Percentiles rank a stretch among this genome's conserved stretches.
phyloP scores from a whole-genome alignment of 2,888 invertebrate species.

The Brachypalpus laphriformis region DNA sequence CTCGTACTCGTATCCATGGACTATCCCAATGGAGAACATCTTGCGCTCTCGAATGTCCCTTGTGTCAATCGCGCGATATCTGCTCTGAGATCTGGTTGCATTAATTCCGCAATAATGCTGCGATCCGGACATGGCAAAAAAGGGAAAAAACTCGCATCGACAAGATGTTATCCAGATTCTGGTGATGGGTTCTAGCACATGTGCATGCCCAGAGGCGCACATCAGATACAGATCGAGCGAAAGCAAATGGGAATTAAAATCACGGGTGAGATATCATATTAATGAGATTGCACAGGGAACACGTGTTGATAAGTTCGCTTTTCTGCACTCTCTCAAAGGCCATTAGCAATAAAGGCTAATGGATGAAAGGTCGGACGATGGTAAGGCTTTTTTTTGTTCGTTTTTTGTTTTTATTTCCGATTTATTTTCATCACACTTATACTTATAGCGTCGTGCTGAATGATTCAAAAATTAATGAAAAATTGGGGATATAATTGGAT shows the following conservation, averaged over 20 bases:
- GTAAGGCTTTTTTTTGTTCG: neutral
- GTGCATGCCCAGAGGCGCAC: slow-evolving; percentile 35
- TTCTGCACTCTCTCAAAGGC: slow-evolving; percentile 35
- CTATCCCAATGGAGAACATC: slow-evolving; percentile 69
- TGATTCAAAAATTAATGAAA: neutral
- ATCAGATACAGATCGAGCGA: slow-evolving; percentile 14
- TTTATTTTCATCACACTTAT: slow-evolving; percentile 48
- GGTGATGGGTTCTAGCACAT: slow-evolving; percentile 51
- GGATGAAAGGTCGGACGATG: slow-evolving; percentile 39
- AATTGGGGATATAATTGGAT: too few relatives aligned
- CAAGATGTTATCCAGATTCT: slow-evolving; percentile 69
- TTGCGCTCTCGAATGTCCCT: slow-evolving; percentile 56
- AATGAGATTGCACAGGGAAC: slow-evolving; percentile 71
- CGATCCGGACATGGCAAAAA: slow-evolving; percentile 14
- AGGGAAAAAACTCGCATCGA: slow-evolving; percentile 33
- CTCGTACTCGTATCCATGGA: slow-evolving; percentile 36
- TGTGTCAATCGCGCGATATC: slow-evolving; percentile 68
- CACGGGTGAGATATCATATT: slow-evolving; percentile 73
- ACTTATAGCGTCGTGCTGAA: slow-evolving; percentile 13
- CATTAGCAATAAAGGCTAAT: slow-evolving; percentile 57
- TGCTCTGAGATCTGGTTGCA: slow-evolving; percentile 53
- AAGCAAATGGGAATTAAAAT: slow-evolving; percentile 63
- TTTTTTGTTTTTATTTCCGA: slow-evolving; percentile 42
- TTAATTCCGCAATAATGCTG: slow-evolving; percentile 39
- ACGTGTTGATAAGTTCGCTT: slow-evolving; percentile 64